phyloP scores from a whole-genome alignment of 2,797 vertebrate species.

The Rhyacichthys aspro region DNA sequence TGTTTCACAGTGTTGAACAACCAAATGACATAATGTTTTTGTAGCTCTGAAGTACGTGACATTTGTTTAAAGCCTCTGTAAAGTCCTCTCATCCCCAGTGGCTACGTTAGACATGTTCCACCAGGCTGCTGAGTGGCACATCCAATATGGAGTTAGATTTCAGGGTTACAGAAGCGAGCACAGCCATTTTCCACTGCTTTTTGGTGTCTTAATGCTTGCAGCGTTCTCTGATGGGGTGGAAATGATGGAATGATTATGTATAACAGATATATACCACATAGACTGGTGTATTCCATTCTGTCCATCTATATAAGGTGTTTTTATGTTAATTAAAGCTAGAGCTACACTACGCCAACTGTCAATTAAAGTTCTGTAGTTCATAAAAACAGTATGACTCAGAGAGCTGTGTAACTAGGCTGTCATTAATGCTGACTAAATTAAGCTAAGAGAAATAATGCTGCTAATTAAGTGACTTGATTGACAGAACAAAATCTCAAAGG shows the following conservation, averaged over 20 bases:
- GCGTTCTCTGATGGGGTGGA: conserved; percentile 3
- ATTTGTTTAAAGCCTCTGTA: neutral
- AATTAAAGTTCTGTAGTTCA: neutral
- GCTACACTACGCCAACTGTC: neutral
- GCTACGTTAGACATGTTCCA: conserved; percentile 8
- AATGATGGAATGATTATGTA: conserved; percentile 14
- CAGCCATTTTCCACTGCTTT: conserved; percentile 1
- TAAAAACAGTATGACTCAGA: too few relatives aligned
- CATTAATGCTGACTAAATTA: too few relatives aligned
- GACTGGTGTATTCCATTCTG: neutral
- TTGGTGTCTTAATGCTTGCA: neutral
- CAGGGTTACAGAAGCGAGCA: conserved; percentile 3
- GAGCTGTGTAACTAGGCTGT: too few relatives aligned
- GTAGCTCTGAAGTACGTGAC: conserved; percentile 4
- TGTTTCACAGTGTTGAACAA: neutral
- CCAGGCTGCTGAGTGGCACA: conserved; percentile 2
- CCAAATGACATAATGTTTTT: neutral
- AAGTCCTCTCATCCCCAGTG: conserved; percentile 4
- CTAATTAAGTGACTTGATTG: too few relatives aligned
- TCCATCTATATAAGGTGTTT: neutral
- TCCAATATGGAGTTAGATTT: conserved; percentile 20
- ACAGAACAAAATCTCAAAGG: too few relatives aligned
- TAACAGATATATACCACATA: conserved; percentile 3
- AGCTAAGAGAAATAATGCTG: too few relatives aligned
- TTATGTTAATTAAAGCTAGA: neutral